Conservation (phyloP, 1,140 invertebrate species). For the Rhynchophorus ferrugineus region DNA sequence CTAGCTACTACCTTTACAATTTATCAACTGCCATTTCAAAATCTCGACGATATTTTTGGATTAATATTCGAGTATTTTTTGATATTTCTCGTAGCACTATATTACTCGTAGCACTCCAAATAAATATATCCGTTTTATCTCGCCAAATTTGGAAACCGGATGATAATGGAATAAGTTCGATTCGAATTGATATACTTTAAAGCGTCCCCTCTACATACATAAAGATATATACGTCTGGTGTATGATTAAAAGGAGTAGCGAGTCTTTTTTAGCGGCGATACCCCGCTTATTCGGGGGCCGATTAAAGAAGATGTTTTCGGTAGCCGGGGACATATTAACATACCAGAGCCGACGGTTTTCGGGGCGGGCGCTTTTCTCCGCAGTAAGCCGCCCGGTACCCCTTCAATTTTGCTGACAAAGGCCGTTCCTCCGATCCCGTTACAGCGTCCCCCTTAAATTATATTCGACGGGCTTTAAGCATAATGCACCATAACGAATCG, state of each 20-base stretch:
- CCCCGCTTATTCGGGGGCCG: not conserved
- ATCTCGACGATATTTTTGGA: too few species aligned
- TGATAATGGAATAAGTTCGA: too few species aligned
- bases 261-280: not conserved
- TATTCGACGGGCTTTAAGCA: slow-evolving; percentile 14
- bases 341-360: not conserved
- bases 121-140: too few species aligned
- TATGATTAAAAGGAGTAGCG: not conserved
- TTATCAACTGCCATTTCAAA: too few species aligned
- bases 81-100: too few species aligned
- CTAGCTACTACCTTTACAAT: too few species aligned
- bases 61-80: too few species aligned
- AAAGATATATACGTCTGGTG: not conserved
- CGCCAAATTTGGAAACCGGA: too few species aligned
- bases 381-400: slow-evolving; percentile 11
- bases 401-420: slow-evolving; percentile 20
- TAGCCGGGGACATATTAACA: not conserved
- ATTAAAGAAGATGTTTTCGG: not conserved
- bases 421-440: slow-evolving; percentile 5
- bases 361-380: slow-evolving; percentile 1
- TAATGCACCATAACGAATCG: slow-evolving; percentile 19
- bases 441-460: slow-evolving; percentile 15
- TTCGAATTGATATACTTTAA: too few species aligned
- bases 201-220: too few species aligned
- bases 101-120: too few species aligned